Percentiles rank a stretch among this genome's conserved stretches.
Conservation (phyloP, 1,140 invertebrate species). For the Metaphire vulgaris region DNA sequence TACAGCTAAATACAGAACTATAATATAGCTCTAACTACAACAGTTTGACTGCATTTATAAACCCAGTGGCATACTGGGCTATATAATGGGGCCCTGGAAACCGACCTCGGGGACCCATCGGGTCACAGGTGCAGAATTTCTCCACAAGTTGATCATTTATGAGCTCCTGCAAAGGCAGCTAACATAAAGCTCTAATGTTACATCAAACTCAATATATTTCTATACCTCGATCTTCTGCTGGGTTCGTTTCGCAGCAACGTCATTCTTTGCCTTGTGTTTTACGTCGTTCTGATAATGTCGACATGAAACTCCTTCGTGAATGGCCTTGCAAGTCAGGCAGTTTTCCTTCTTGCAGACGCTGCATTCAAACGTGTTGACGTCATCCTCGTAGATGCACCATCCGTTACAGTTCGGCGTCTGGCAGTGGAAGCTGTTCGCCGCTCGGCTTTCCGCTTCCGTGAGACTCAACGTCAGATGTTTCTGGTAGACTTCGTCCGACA, state of each 20-base stretch:
- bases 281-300: conserved; percentile 75
- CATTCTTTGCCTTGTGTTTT: conserved; percentile 57
- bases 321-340: conserved; percentile 82
- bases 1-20: too few species aligned
- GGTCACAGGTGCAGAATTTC: too few species aligned
- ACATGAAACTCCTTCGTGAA: conserved; percentile 76
- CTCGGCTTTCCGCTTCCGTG: conserved; percentile 66
- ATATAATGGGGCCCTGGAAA: too few species aligned
- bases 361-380: conserved; percentile 49
- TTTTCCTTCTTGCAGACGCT: conserved; percentile 58
- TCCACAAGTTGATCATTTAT: too few species aligned
- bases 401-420: conserved; percentile 79
- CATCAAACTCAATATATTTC: too few species aligned
- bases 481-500: not conserved
- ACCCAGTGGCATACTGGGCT: too few species aligned
- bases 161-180: too few species aligned
- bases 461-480: conserved; percentile 24
- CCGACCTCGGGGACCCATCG: too few species aligned
- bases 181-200: too few species aligned
- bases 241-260: conserved; percentile 65
- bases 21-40: too few species aligned
- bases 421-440: conserved; percentile 80
- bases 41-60: too few species aligned
- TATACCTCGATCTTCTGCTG: conserved; percentile 68
- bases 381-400: conserved; percentile 84